Conservation (phyloP, 2,797 vertebrate species). For the Platyrinchus mystaceus region DNA sequence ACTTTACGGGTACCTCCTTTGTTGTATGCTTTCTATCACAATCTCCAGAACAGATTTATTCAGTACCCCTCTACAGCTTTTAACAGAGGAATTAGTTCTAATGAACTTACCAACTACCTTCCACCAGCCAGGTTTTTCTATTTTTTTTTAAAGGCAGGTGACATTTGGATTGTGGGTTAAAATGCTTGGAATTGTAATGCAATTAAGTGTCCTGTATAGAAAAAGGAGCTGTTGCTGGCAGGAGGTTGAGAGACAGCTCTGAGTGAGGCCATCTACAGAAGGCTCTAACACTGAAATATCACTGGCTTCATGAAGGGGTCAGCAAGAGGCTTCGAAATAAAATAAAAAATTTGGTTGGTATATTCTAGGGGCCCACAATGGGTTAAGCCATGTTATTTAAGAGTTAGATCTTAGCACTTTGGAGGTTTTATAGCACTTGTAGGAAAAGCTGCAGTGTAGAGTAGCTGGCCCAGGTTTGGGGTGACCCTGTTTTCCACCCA, state of each 20-base stretch:
- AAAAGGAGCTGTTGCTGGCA: background rate
- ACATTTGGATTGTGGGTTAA: background rate
- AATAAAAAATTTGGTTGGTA: background rate
- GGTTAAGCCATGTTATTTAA: background rate
- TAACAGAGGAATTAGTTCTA: background rate
- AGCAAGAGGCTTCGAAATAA: background rate
- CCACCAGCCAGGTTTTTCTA: background rate
- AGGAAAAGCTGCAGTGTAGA: background rate
- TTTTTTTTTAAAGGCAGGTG: background rate
- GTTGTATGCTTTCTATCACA: background rate
- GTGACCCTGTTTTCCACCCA: background rate
- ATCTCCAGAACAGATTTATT: background rate
- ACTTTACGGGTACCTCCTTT: background rate
- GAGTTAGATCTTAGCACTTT: background rate
- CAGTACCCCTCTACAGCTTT: background rate
- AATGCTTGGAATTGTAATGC: background rate
- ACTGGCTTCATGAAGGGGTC: background rate
- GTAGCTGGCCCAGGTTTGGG: background rate
- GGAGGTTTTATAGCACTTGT: background rate
- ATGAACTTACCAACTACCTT: background rate
- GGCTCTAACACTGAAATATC: background rate
- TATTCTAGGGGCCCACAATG: background rate
- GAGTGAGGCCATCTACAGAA: background rate
- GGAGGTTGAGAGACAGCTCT: background rate
- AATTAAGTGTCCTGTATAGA: background rate